Base-by-base conservation (phyloP, 2,113 vertebrate genomes). In the Carollia perspicillata region DNA sequence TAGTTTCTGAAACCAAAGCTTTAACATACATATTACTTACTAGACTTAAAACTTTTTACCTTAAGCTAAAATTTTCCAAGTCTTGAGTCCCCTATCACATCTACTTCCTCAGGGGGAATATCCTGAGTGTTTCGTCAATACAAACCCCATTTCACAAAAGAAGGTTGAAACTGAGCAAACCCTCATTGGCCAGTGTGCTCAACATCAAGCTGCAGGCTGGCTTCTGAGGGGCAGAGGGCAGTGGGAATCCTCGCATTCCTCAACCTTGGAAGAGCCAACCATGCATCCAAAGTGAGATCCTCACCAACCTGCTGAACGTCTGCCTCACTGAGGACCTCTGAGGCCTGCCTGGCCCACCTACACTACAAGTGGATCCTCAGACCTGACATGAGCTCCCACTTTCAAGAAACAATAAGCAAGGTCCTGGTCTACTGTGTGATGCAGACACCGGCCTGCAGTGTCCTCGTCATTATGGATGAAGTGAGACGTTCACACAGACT, bases 311-410 rank as follows among this genome's bases (percentile, higher is more conserved):
- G 97, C 98, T 98, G 95, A 99, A 99, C 0, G 99, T 99, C 94
- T 0, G 99, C 99, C 94, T 99, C 99, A 35, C 98, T 99, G 95
- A 98, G 99, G 96, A 98, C 99, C 98, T 98, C 98, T 0, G 98
- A 99, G 97, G 98, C 99, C n/a, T 98, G 98, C 90, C 98, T 98
- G 86, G 98, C 99, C 80, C 99, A 98, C 85, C 99, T 99, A 2
- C 98, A 99, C 97, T 99, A 99, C 98, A 99, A 99, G 96, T 99
- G 99, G 99, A 99, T 99, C 98, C 99, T 99, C 0, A 99, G 99
- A 95, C 99, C 99, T 0, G 99, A 99, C 98, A 99, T 99, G 94
- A 99, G 99, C 98, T 99, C 99, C 81, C 99, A 99, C 97, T 99
- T 99, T 96, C 99, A 99, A 97, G 99, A 99, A 98, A 99, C 99